Evolutionary conservation across 2,888 invertebrate genomes (phyloP).

Genomic region (Parnassius mnemosyne): DNA sequence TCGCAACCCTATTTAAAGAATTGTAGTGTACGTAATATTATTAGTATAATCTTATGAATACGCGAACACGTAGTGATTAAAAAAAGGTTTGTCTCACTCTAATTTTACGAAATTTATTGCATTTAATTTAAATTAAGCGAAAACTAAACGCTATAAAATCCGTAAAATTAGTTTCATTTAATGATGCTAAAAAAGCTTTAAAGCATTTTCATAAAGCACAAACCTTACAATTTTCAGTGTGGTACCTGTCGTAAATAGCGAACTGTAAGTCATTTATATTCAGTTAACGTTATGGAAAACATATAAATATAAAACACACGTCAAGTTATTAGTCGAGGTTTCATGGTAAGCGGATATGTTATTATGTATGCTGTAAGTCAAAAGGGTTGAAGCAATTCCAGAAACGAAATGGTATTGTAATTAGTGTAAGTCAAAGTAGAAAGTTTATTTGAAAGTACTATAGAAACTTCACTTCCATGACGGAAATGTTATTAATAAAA

Average conservation of each 20-base stretch:
- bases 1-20: constrained; percentile 55
- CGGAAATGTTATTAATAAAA: no score
- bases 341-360: constrained; percentile 30
- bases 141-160: no score
- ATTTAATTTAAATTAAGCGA: no score
- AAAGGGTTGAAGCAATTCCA: constrained; percentile 25
- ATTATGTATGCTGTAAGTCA: constrained; percentile 28
- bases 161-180: no score
- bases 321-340: constrained; percentile 38
- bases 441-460: constrained; percentile 28
- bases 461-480: no score
- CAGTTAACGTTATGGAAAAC: constrained; percentile 44
- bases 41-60: not conserved
- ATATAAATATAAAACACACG: constrained; percentile 45
- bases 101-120: no score
- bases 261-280: constrained; percentile 41
- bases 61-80: not conserved
- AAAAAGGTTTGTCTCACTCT: no score
- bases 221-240: not conserved
- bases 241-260: constrained; percentile 13
- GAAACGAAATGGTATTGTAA: constrained; percentile 31
- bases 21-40: constrained; percentile 29
- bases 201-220: constrained; percentile 13
- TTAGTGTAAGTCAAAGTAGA: constrained; percentile 31
- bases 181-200: constrained; percentile 18